Evolutionary conservation across 2,797 vertebrate genomes (phyloP).

Genomic region (Hybognathus amarus): DNA sequence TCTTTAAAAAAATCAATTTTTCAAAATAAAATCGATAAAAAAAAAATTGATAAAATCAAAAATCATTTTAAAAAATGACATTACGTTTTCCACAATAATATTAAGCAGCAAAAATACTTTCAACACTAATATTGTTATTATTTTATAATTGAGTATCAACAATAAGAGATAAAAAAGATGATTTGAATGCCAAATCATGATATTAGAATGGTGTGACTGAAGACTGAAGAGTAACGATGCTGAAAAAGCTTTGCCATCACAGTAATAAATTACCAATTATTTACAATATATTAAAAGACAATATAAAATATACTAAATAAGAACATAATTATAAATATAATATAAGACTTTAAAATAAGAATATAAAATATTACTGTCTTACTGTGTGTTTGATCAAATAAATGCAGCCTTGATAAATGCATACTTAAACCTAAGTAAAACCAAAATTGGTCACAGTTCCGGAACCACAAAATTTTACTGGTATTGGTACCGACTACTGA

Average conservation of each 20-base stretch:
- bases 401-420: no score
- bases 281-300: neutral
- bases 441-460: neutral
- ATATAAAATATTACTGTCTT: neutral
- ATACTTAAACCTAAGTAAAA: no score
- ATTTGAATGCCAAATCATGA: neutral
- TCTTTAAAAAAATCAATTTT: no score
- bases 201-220: neutral
- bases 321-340: no score
- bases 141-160: neutral
- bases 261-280: neutral
- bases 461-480: neutral
- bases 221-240: neutral
- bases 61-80: no score
- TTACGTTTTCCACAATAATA: neutral
- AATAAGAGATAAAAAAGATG: neutral
- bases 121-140: neutral
- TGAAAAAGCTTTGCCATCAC: neutral
- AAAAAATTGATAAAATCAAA: no score
- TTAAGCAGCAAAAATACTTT: neutral
- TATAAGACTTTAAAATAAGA: no score
- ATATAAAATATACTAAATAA: no score
- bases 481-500: neutral
- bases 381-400: neutral
- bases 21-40: no score